Evolutionary conservation across 1,140 invertebrate genomes (phyloP), one percentile per base, ranked within the genome.

Genomic region (Zaprionus vittiger): DNA sequence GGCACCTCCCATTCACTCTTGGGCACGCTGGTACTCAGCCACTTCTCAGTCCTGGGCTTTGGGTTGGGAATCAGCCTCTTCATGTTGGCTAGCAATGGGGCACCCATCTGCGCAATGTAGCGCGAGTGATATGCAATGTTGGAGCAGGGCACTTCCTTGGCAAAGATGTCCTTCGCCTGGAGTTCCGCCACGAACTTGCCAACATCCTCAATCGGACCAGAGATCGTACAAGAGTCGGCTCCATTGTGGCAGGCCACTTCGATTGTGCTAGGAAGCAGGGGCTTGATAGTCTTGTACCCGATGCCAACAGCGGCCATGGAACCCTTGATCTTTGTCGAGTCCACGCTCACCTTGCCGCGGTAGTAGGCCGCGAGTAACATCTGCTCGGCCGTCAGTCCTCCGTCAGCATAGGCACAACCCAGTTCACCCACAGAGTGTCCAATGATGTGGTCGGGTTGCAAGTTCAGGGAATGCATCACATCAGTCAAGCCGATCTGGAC

Each of bases 331-430:
- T 98, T 94, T 15, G 96, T 94, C 0, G 96, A 95, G 80, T 98
- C 97, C 47, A 96, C 93, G 47, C 98, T 97, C 24, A 97, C 97
- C 55, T 95, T 93, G 5, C 98, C 98, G 93, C 98, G 94, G 80
- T 95, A 98, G 93, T 98, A 98, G 12, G 97, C 96, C 22, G 96
- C 94, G 12, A 97, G 84, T 61, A 98, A 95, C 93, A 97, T 97
- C 93, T 98, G 95, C 90, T 98, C 96, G 3, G 95, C 94, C 9
- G 97, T 97, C 66, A 98, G 94, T 67, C 96, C 96, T 2, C 96
- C 97, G 93, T 98, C 97, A 44, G 97, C 97, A 94, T 98, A 98
- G 17, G 96, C 96, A 93, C 97, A 98, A 3, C 96, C 97, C n/a
- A 97, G 91, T 93, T 97, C 97, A 24, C 97, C 97, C 1, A 97